Conservation (phyloP, 2,797 vertebrate genomes). For the Nothura maculosa region DNA sequence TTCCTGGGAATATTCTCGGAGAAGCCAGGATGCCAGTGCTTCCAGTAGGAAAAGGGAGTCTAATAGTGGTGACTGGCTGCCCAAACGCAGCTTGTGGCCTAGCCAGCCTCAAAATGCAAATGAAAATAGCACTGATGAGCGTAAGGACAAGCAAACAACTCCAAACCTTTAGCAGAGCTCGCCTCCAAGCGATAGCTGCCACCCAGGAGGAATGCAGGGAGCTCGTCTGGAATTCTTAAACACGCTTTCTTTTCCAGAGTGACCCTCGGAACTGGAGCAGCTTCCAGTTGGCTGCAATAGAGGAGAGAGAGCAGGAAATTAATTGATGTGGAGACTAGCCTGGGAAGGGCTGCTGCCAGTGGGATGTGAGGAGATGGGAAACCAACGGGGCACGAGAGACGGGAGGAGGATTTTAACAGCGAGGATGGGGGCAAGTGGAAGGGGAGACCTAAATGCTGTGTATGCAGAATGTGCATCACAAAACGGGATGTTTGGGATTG, state of each 20-base stretch:
- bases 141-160: background rate
- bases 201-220: background rate
- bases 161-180: background rate
- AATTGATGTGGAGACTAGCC: background rate
- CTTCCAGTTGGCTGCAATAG: background rate
- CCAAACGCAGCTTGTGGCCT: background rate
- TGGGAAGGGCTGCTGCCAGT: background rate
- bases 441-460: background rate
- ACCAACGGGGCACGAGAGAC: background rate
- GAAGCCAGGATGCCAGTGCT: background rate
- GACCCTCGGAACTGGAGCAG: background rate
- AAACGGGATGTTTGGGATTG: background rate
- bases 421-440: background rate
- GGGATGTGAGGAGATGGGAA: background rate
- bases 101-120: background rate
- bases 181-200: background rate
- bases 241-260: background rate
- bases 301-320: background rate
- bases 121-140: background rate
- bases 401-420: background rate
- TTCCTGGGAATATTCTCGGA: background rate
- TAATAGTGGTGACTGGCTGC: background rate
- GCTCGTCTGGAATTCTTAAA: background rate
- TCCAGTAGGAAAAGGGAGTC: background rate
- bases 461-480: fast-evolving